Conservation (phyloP, 2,888 invertebrate genomes). For the Sinelater perroti region DNA sequence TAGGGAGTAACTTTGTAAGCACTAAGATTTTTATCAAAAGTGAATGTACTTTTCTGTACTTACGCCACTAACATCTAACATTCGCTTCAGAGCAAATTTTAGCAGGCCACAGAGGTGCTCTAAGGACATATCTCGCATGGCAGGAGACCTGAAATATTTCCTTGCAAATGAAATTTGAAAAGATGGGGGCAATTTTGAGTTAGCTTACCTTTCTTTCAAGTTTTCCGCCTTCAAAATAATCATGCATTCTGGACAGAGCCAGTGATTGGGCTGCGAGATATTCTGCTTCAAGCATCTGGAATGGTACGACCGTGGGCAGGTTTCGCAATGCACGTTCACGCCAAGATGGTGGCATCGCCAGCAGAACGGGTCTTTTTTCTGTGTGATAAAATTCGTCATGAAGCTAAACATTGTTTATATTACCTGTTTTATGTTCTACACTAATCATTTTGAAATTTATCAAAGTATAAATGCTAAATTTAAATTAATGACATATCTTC, state of each 20-base stretch:
- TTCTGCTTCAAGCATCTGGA: conserved; percentile 73
- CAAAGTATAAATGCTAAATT: too few species aligned
- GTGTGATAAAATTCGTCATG: background rate
- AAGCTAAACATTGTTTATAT: too few species aligned
- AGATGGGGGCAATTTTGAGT: background rate
- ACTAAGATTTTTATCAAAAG: background rate
- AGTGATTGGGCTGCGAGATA: conserved; percentile 65
- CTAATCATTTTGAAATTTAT: too few species aligned
- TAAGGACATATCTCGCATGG: conserved; percentile 76
- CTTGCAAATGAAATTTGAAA: background rate
- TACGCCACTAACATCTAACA: conserved; percentile 85
- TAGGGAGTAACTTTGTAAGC: conserved; percentile 59
- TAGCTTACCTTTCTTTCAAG: conserved; percentile 71
- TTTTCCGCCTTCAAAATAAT: conserved; percentile 76
- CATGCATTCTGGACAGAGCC: conserved; percentile 91
- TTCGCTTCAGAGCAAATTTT: conserved; percentile 79
- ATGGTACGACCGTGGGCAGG: conserved; percentile 88
- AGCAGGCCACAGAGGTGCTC: conserved; percentile 82
- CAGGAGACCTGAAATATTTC: conserved; percentile 64
- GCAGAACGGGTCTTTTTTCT: conserved; percentile 79
- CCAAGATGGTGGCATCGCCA: conserved; percentile 89
- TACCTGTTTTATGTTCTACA: too few species aligned
- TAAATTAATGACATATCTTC: too few species aligned
- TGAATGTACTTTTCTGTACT: conserved; percentile 50
- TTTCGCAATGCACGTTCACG: conserved; percentile 74